Conservation (phyloP, 1,140 invertebrate genomes). For the Eueides isabella region DNA sequence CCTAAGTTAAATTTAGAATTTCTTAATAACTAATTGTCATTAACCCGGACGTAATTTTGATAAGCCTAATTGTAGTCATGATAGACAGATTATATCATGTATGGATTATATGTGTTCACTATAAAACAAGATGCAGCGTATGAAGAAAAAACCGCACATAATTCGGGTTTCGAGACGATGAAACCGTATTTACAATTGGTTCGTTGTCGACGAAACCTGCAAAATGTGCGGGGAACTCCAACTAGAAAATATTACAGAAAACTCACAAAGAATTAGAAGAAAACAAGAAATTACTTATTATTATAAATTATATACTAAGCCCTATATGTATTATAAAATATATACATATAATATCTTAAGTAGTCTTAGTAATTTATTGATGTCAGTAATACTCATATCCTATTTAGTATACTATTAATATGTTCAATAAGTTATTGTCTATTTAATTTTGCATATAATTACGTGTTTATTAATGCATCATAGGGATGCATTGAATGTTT, state of each 20-base stretch:
- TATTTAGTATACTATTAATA: too few species aligned
- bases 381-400: too few species aligned
- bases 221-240: conserved; percentile 85
- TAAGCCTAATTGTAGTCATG: too few species aligned
- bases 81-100: neutral
- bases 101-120: neutral
- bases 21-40: too few species aligned
- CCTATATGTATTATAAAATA: too few species aligned
- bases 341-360: too few species aligned
- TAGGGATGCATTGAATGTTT: too few species aligned
- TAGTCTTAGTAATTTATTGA: too few species aligned
- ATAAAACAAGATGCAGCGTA: conserved; percentile 32
- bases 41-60: too few species aligned
- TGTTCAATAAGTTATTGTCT: too few species aligned
- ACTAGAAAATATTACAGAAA: conserved; percentile 14
- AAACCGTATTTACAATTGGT: conserved; percentile 87
- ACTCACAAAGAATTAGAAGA: neutral
- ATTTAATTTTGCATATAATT: too few species aligned
- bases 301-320: neutral
- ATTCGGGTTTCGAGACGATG: conserved; percentile 91
- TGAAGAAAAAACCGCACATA: conserved; percentile 79
- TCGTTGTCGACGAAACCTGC: conserved; percentile 96
- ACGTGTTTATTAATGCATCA: too few species aligned
- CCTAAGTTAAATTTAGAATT: neutral
- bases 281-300: neutral